A percentile compares a stretch with the other conserved stretches of the same genome.
Evolutionary conservation across 2,797 vertebrate species (phyloP).

Genomic region (Centropyge bicolor): DNA sequence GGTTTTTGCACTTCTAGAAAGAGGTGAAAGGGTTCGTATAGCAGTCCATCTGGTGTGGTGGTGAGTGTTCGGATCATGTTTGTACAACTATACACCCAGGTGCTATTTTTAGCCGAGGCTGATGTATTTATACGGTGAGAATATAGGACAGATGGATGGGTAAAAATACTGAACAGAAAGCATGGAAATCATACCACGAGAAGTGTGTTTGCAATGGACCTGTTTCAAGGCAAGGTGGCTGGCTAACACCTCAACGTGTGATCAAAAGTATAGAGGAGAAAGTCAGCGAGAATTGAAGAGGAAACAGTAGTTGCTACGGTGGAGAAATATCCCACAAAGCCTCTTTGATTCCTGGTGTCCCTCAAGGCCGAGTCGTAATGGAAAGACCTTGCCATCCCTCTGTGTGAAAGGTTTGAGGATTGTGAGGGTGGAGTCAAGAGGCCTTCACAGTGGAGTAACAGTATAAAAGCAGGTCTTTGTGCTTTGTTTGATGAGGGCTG

Average conservation of each 20-base stretch:
- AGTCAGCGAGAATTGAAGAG: conserved; percentile 53
- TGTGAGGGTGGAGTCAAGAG: conserved; percentile 71
- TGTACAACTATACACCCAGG: conserved; percentile 48
- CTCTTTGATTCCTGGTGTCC: conserved; percentile 62
- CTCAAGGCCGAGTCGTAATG: conserved; percentile 49
- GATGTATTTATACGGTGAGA: conserved; percentile 62
- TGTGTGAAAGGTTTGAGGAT: conserved; percentile 53
- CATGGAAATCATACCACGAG: conserved; percentile 61
- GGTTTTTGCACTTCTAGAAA: conserved; percentile 69
- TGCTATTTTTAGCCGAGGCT: conserved; percentile 49
- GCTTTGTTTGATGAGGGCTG: conserved; percentile 80
- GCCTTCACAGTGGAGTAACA: conserved; percentile 86
- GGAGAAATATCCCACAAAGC: conserved; percentile 62
- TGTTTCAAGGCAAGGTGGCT: conserved; percentile 79
- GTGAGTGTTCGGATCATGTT: conserved; percentile 54
- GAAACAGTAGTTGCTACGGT: conserved; percentile 66
- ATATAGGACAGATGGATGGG: conserved; percentile 40
- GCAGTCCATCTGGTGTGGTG: conserved; percentile 54
- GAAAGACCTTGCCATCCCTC: conserved; percentile 65
- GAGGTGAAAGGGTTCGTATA: conserved; percentile 62
- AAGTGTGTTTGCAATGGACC: conserved; percentile 74
- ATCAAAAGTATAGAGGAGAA: conserved; percentile 58
- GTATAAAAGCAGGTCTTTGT: conserved; percentile 86
- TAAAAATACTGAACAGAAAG: conserved; percentile 45
- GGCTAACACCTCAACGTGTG: conserved; percentile 69